Evolutionary conservation across 2,797 vertebrate genomes (phyloP).

Genomic region (Epinephelus malabaricus): DNA sequence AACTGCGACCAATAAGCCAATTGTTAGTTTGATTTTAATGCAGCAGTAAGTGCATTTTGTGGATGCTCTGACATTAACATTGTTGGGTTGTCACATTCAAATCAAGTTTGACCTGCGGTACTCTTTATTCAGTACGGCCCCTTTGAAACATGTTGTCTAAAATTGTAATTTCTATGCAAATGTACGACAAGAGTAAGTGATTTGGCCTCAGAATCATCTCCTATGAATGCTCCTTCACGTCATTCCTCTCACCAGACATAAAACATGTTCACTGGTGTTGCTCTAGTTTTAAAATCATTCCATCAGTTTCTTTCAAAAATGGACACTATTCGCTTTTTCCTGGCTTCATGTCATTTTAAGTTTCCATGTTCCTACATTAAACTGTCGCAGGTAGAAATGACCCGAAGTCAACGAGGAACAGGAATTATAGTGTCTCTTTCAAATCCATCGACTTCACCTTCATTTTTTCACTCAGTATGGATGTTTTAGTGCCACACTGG

Average conservation of each 20-base stretch:
- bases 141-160: conserved; percentile 40
- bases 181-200: conserved; percentile 42
- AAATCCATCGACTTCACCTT: conserved; percentile 27
- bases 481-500: conserved; percentile 37
- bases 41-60: conserved; percentile 45
- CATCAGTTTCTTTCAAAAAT: conserved; percentile 14
- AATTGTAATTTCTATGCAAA: conserved; percentile 48
- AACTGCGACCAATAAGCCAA: conserved; percentile 47
- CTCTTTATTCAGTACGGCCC: conserved; percentile 36
- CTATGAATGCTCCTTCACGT: conserved; percentile 23
- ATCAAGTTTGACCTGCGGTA: conserved; percentile 49
- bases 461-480: conserved; percentile 32
- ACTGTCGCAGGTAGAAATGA: conserved; percentile 10
- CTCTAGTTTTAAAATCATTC: conserved; percentile 37
- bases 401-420: conserved; percentile 15
- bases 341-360: conserved; percentile 29
- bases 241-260: conserved; percentile 45
- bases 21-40: conserved; percentile 48
- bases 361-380: conserved; percentile 45
- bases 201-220: conserved; percentile 44
- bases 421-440: conserved; percentile 19
- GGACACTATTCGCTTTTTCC: conserved; percentile 23
- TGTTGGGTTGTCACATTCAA: conserved; percentile 58
- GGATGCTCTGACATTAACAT: conserved; percentile 52
- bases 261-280: conserved; percentile 43